phyloP scores from a whole-genome alignment of 2,888 invertebrate species.

The Acanthococcus lagerstroemiae region DNA sequence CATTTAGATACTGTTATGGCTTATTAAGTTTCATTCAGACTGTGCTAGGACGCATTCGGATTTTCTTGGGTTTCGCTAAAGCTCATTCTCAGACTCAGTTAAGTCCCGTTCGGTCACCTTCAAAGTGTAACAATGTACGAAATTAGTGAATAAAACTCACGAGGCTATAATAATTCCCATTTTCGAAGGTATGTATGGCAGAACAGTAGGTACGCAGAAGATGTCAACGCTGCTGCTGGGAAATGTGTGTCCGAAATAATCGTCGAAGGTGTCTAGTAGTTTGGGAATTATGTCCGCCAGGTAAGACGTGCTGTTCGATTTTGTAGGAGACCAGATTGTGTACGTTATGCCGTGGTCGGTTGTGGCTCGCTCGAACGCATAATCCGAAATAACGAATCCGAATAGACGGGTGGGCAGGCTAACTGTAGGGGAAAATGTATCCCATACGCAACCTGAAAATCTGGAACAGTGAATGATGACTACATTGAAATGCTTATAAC shows the following conservation, averaged over 20 bases:
- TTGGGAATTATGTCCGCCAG: background rate
- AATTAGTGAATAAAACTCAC: background rate
- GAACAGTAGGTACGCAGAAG: slow-evolving; percentile 4
- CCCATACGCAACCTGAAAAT: slow-evolving; percentile 22
- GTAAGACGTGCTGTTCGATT: background rate
- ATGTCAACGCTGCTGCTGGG: slow-evolving; percentile 5
- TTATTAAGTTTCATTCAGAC: no score
- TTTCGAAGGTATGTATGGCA: slow-evolving; percentile 16
- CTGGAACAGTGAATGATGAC: no score
- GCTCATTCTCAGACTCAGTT: no score
- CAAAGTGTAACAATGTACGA: no score
- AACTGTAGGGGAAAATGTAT: slow-evolving; percentile 2
- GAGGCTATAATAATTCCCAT: slow-evolving; percentile 9
- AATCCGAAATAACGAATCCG: slow-evolving; percentile 23
- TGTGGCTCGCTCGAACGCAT: background rate
- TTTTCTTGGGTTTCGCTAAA: no score
- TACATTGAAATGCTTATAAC: no score
- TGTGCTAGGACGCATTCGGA: no score
- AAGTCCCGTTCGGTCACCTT: no score
- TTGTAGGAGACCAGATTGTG: slow-evolving; percentile 6
- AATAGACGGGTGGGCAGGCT: slow-evolving; percentile 4
- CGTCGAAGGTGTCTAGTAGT: background rate
- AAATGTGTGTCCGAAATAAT: slow-evolving; percentile 14
- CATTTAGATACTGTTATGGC: no score
- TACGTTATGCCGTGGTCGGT: background rate